These are phyloP conservation scores for Chymomyza caudatula DNA, from an alignment of 2,888 invertebrate genomes.

Conservation along the genomic window DNA sequence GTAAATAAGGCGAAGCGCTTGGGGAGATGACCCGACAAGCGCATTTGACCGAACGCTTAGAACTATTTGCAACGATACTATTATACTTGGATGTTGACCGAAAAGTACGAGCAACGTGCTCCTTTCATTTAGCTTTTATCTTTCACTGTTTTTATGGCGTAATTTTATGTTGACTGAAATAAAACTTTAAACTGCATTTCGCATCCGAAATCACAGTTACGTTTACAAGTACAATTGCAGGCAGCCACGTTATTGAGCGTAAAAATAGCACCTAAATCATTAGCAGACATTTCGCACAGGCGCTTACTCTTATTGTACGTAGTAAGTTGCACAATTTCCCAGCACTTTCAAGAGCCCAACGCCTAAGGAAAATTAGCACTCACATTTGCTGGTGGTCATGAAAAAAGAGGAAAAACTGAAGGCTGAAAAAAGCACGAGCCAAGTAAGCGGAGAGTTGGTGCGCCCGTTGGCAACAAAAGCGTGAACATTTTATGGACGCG, in stretches of 20 bases:
- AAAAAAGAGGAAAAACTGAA: not conserved
- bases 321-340: not conserved
- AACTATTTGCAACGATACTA: too few relatives aligned
- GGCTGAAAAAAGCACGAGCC: constrained; percentile 16
- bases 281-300: constrained; percentile 38
- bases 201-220: not conserved
- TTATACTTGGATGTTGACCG: too few relatives aligned
- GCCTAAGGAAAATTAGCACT: not conserved
- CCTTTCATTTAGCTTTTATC: not conserved
- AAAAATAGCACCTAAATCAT: constrained; percentile 65
- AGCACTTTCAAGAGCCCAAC: not conserved
- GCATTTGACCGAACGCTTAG: too few relatives aligned
- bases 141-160: not conserved
- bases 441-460: constrained; percentile 7
- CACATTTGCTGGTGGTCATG: constrained; percentile 45
- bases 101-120: too few relatives aligned
- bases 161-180: not conserved
- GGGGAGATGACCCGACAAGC: too few relatives aligned
- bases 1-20: too few relatives aligned
- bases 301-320: not conserved
- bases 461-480: constrained; percentile 10
- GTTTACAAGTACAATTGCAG: not conserved
- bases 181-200: not conserved
- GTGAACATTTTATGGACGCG: constrained; percentile 37
- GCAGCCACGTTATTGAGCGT: constrained; percentile 32